Evolutionary conservation across 2,113 vertebrate species (phyloP), one percentile per base, ranked within the genome.

Genomic region (Delphinus delphis): DNA sequence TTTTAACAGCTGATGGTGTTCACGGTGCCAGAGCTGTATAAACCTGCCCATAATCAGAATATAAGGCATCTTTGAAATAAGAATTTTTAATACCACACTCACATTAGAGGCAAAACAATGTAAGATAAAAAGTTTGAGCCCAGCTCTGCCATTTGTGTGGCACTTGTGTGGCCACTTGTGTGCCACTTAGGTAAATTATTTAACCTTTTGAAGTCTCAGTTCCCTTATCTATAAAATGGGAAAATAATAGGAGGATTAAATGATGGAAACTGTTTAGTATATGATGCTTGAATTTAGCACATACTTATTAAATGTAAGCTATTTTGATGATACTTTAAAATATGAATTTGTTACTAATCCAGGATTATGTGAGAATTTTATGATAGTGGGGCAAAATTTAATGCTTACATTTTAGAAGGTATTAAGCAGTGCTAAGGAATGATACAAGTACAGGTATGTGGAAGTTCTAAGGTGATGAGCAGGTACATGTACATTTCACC

Each of bases 281-380:
- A 20, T 81, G 50, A 62, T 83, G 21, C 50, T 93, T 94, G 73
- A 92, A 77, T 92, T 68, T 82, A 92, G 7, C 60, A 70, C 2
- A 76, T 83, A 28, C 23, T 76, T 20, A 74, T 31, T 92, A 73
- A 31, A 67, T 63, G 26, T 26, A 85, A 90, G 90, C 74, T 88
- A 62, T 90, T 65, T 80, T 68, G 26, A 23, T 60, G 2, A 74
- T 26, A 79, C 58, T 93, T 96, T 80, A 95, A 97, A 95, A 70
- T 88, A 55, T 74, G 20, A 91, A 81, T 92, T 73, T 88, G 62
- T 96, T 36, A 55, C 23, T 74, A 83, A 87, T 44, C 7, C 21
- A 83, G 25, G n/a, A 87, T 26, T 67, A 67, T 82, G 12, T 74
- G 70, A 88, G 6, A 84, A 95, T 90, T 90, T 82, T 88, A 17